Base-by-base conservation (phyloP, 2,797 vertebrate genomes). In the Sebastiscus tertius region DNA sequence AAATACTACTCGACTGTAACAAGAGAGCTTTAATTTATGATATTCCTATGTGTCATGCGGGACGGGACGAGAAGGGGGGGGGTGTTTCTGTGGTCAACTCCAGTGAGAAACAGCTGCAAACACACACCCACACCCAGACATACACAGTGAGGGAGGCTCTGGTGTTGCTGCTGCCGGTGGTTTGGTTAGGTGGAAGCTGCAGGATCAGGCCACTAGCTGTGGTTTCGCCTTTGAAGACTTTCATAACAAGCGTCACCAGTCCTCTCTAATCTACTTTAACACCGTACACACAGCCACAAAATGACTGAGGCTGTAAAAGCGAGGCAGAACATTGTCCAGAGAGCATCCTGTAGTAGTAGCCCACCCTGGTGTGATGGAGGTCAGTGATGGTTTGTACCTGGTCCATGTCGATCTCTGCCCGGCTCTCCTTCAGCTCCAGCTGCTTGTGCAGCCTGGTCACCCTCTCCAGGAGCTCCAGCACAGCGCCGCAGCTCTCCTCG, bases 401-500 rank as follows among this genome's bases (percentile, higher is more conserved):
- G 65, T 95, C 94, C 82, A 87, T 82, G 36, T 94, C 87, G 1
- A 91, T 83, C 87, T 95, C 94, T 20, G 88, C 91, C 36, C 90
- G 81, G 16, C 91, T 94, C 77, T 96, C 95, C 85, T 92, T 95
- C 72, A 94, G 87, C 85, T 96, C 95, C 84, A 97, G 95, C 86
- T 97, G 95, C 77, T 96, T 95, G 0, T 94, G 94, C 55, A 97
- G 87, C 72, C 86, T 87, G 31, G 92, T 88, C 75, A 95, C 90
- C 66, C 82, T 91, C 80, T 96, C 96, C 1, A 94, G 70, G 24
- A 96, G 94, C 89, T 97, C 95, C 29, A 79, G 72, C 61, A 96
- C 92, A 2, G 92, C 87, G 0, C 84, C 78, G 81, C 93, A 87
- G 4, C 90, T 93, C 82, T 96, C 89, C 4, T 95, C 92, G 0